A percentile compares a stretch with the other conserved stretches of the same genome.
Conservation (phyloP, 2,797 vertebrate genomes). For the Takifugu rubripes region DNA sequence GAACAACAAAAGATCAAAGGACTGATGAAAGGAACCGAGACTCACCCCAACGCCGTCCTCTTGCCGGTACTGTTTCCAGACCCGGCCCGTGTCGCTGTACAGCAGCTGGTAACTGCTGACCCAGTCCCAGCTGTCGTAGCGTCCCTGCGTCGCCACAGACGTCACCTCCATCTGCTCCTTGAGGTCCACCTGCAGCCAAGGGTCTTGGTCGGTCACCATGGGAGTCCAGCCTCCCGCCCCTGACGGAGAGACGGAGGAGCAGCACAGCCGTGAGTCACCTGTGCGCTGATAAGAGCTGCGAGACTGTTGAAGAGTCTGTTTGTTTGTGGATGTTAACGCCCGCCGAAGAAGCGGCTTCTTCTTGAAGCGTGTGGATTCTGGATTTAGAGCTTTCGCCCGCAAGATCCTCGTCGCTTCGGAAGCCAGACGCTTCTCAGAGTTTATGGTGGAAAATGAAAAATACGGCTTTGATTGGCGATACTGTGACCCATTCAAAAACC, state of each 20-base stretch:
- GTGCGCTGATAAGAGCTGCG: slow-evolving; percentile 1
- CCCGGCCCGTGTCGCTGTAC: slow-evolving; percentile 90
- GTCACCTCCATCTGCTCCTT: slow-evolving; percentile 90
- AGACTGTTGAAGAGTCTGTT: background rate
- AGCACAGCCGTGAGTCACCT: no score
- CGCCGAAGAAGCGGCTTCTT: slow-evolving; percentile 5
- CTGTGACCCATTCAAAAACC: background rate
- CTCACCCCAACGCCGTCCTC: slow-evolving; percentile 89
- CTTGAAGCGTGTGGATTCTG: background rate
- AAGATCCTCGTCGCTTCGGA: background rate
- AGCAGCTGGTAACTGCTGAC: slow-evolving; percentile 87
- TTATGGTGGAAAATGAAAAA: background rate
- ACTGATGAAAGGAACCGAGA: slow-evolving; percentile 4
- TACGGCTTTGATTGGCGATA: background rate
- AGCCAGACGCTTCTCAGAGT: background rate
- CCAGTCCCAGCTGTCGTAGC: slow-evolving; percentile 92
- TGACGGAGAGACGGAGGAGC: slow-evolving; percentile 47
- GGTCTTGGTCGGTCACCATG: slow-evolving; percentile 78
- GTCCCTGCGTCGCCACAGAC: slow-evolving; percentile 89
- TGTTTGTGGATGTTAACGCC: slow-evolving; percentile 12
- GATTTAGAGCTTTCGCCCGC: background rate
- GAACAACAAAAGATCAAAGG: no score
- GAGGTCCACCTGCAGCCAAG: slow-evolving; percentile 96
- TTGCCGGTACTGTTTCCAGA: slow-evolving; percentile 90
- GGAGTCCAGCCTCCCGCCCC: slow-evolving; percentile 96